phyloP scores from a whole-genome alignment of 2,113 vertebrate genomes.

The Eubucco bourcierii region DNA sequence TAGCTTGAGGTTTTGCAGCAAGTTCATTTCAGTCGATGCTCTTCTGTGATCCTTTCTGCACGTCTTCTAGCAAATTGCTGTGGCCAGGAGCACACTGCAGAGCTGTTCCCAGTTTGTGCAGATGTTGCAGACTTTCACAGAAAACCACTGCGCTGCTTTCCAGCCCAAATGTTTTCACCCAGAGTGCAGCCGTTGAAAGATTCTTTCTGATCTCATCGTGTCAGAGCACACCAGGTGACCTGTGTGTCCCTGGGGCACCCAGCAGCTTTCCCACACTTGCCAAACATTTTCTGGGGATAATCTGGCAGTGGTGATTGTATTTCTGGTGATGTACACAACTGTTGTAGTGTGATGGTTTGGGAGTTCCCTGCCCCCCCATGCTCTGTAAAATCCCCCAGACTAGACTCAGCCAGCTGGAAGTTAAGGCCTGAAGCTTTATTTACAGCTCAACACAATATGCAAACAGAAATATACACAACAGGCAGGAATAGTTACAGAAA shows the following conservation, averaged over 20 bases:
- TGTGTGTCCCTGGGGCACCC: neutral
- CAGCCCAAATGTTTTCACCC: neutral
- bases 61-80: neutral
- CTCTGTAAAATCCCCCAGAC: too few species aligned
- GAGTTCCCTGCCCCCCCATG: too few species aligned
- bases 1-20: constrained; percentile 51
- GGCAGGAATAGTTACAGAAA: too few species aligned
- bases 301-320: neutral
- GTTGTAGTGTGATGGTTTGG: neutral
- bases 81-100: neutral
- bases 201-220: neutral
- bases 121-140: neutral
- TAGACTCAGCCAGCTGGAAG: too few species aligned
- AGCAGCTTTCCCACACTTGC: neutral
- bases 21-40: constrained; percentile 48
- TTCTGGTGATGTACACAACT: neutral
- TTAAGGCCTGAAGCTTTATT: too few species aligned
- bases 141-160: neutral
- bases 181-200: neutral
- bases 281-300: constrained; percentile 1
- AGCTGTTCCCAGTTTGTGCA: accelerated
- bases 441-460: too few species aligned
- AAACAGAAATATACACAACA: too few species aligned
- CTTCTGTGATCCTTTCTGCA: constrained; percentile 40
- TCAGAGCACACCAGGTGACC: neutral